These are phyloP conservation scores for Acrobasis repandana DNA, from an alignment of 2,888 invertebrate species.

Conservation along the genomic window DNA sequence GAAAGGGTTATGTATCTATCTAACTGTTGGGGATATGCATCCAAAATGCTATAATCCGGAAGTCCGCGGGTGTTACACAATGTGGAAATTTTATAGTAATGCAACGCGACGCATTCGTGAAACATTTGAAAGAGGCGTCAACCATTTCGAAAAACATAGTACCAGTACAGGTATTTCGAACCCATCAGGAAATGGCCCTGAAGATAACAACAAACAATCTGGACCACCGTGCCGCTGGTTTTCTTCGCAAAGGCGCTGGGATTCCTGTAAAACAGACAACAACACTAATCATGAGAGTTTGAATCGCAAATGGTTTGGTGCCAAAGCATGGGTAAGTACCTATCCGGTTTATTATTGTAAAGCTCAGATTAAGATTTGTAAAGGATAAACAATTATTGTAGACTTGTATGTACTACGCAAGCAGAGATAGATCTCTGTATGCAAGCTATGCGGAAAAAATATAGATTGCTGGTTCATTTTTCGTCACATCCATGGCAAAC, in stretches of 20 bases:
- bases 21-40: too few species aligned
- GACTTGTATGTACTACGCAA: too few species aligned
- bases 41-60: constrained; percentile 5
- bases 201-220: constrained; percentile 51
- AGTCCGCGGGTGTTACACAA: constrained; percentile 33
- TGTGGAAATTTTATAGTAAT: constrained; percentile 75
- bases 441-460: too few species aligned
- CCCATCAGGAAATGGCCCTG: constrained; percentile 45
- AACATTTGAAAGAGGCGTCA: constrained; percentile 73
- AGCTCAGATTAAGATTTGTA: neutral
- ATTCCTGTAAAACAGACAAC: constrained; percentile 44
- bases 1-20: too few species aligned
- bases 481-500: too few species aligned
- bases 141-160: constrained; percentile 74
- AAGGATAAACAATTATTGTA: too few species aligned
- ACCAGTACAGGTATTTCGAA: constrained; percentile 61
- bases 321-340: constrained; percentile 78
- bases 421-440: too few species aligned
- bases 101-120: constrained; percentile 76
- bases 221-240: constrained; percentile 51
- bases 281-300: constrained; percentile 63
- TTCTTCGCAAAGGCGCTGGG: constrained; percentile 46
- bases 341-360: constrained; percentile 2
- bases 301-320: constrained; percentile 74
- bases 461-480: too few species aligned